Base-by-base conservation (phyloP, 2,113 vertebrate genomes). In the Cricetomys ansorgei region DNA sequence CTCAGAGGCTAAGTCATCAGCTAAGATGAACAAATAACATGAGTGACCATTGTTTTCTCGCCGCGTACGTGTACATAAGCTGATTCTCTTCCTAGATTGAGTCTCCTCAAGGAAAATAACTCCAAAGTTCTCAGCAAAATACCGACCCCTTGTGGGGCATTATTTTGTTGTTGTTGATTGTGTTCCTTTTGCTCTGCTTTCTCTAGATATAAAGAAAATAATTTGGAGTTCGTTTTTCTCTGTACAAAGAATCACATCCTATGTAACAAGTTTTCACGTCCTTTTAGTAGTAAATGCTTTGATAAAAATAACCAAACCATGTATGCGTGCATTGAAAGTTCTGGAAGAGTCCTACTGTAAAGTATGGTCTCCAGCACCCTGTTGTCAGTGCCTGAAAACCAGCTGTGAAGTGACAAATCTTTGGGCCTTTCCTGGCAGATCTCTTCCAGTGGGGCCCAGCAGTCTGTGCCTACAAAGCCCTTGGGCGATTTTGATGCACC, bases 41-140 rank as follows among this genome's bases (percentile, higher is more conserved):
- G 53, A 77, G 17, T 34, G 4, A 31, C 85, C 70, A 50, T 92
- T 70, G n/a, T 53, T 7, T 1, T 34, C 45, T 93, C 16, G 12
- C 73, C 15, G 9, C 1, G 2, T 16, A 3, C 57, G 9, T 1
- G 2, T 16, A 3, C 57, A 29, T 65, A 37, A 95, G 57, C 43
- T 45, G 1, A 88, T 95, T 45, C 27, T 86, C 86, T 25, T 21
- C 29, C 48, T 69, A 37, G 67, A 64, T 50, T 88, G n/a, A 65
- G 6, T 92, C 62, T 65, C 4, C 45, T n/a, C 4, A 69, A 77
- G 57, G 48, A 88, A 48, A 48, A 27, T 70, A 53, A 16, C 70
- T 86, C 73, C 64, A n/a, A 15, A 91, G 37, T 96, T 89, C 27
- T 85, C 87, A 84, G n/a, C 59, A 93, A 89, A 80, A 72, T 90